These are phyloP conservation scores for Picathartes gymnocephalus DNA, from an alignment of 2,113 vertebrate species.

Conservation along the genomic window DNA sequence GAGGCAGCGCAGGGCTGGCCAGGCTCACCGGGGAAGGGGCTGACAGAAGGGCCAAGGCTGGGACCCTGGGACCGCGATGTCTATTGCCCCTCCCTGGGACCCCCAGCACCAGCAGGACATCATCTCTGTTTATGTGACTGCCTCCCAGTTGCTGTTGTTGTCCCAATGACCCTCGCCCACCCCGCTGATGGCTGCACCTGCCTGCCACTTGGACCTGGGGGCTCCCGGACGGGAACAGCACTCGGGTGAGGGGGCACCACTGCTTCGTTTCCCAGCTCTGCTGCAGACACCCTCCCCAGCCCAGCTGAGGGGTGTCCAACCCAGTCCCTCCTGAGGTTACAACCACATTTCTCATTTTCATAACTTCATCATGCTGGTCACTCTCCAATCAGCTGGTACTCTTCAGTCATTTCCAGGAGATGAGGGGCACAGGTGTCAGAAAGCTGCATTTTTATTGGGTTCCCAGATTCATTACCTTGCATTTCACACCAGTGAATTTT, in stretches of 20 bases:
- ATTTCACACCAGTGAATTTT: not conserved
- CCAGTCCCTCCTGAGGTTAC: not conserved
- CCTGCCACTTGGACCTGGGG: not conserved
- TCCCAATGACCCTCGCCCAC: not conserved
- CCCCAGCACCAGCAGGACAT: not conserved
- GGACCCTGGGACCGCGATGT: rapidly evolving
- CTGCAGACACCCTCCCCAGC: not conserved
- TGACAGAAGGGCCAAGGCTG: not conserved
- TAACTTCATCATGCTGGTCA: not conserved
- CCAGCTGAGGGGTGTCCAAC: not conserved
- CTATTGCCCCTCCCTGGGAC: rapidly evolving
- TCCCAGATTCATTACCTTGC: not conserved
- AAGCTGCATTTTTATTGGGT: not conserved
- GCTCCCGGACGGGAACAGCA: not conserved
- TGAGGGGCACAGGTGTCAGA: not conserved
- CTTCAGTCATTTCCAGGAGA: not conserved
- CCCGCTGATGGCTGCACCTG: not conserved
- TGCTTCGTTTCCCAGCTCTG: not conserved
- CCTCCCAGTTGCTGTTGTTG: not conserved
- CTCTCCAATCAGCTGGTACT: not conserved
- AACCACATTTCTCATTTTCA: not conserved
- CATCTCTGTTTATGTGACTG: not conserved
- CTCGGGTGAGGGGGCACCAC: not conserved
- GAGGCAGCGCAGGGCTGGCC: not conserved
- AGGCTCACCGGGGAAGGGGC: not conserved